phyloP scores from a whole-genome alignment of 2,113 vertebrate genomes.

The Perca fluviatilis region DNA sequence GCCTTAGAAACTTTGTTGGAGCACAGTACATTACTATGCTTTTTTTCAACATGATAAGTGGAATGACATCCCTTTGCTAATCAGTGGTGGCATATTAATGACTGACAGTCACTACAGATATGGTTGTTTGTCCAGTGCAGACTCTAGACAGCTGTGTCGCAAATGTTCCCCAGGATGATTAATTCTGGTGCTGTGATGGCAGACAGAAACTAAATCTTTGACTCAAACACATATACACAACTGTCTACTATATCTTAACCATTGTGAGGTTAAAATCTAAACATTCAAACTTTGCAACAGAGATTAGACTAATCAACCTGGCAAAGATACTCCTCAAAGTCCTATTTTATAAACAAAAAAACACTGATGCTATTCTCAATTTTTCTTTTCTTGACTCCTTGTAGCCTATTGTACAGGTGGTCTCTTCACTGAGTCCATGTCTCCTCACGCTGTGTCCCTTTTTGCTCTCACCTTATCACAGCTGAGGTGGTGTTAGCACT shows the following conservation, averaged over 20 bases:
- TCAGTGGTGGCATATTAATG: conserved; percentile 1
- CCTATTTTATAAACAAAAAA: not conserved
- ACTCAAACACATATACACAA: not conserved
- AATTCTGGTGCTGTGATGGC: conserved; percentile 5
- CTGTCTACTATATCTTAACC: not conserved
- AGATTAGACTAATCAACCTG: not conserved
- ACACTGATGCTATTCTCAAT: not conserved
- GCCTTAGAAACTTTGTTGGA: not conserved
- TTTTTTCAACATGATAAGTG: not conserved
- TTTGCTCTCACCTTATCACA: conserved; percentile 65
- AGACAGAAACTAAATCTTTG: conserved; percentile 17
- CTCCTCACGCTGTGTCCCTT: not conserved
- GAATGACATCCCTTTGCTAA: not conserved
- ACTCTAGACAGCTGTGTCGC: not conserved
- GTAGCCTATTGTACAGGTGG: not conserved
- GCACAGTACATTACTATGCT: not conserved
- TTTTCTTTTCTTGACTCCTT: not conserved
- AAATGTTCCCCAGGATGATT: not conserved
- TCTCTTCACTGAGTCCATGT: not conserved
- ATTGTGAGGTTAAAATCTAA: not conserved
- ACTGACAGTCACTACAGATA: not conserved
- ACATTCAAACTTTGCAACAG: not conserved
- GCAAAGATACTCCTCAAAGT: not conserved
- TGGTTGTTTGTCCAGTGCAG: not conserved
- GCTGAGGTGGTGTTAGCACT: conserved; percentile 49